Evolutionary conservation across 2,797 vertebrate genomes (phyloP).

Genomic region (Adrianichthys oophorus): DNA sequence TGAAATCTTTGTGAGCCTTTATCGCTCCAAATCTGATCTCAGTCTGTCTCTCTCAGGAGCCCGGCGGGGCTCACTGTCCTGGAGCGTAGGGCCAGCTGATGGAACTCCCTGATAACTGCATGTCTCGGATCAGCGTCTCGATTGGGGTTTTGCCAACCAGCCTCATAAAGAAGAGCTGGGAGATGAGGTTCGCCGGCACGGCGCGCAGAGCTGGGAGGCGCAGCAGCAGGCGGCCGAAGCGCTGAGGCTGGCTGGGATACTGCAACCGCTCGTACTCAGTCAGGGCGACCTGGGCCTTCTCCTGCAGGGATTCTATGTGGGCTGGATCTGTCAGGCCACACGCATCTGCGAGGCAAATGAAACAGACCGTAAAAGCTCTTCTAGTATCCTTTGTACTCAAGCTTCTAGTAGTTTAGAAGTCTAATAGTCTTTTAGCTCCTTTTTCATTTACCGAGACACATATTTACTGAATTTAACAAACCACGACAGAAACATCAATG

Average conservation of each 20-base stretch:
- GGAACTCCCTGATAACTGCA: constrained; percentile 95
- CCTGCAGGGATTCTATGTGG: constrained; percentile 92
- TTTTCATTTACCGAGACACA: too few relatives aligned
- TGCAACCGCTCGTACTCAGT: constrained; percentile 91
- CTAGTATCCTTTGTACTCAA: not conserved
- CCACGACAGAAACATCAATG: too few relatives aligned
- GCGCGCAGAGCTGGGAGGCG: constrained; percentile 91
- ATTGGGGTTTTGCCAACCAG: constrained; percentile 97
- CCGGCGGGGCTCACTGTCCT: constrained; percentile 73
- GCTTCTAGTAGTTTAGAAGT: too few relatives aligned
- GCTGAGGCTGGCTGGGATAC: constrained; percentile 92
- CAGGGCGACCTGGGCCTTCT: constrained; percentile 93
- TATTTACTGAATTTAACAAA: too few relatives aligned
- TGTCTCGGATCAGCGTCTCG: constrained; percentile 95
- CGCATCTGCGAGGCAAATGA: constrained; percentile 78
- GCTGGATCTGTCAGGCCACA: constrained; percentile 90
- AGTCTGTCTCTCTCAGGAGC: constrained; percentile 24
- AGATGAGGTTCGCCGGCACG: constrained; percentile 92
- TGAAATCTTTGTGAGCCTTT: constrained; percentile 29
- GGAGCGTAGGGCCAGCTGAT: constrained; percentile 94
- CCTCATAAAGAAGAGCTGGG: constrained; percentile 97
- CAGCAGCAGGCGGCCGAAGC: constrained; percentile 90
- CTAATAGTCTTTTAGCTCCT: too few relatives aligned
- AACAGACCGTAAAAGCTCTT: not conserved
- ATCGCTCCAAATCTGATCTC: constrained; percentile 38